These are phyloP conservation scores for Drosophila nr. medialis DNA, from an alignment of 2,888 invertebrate genomes.

Conservation along the genomic window DNA sequence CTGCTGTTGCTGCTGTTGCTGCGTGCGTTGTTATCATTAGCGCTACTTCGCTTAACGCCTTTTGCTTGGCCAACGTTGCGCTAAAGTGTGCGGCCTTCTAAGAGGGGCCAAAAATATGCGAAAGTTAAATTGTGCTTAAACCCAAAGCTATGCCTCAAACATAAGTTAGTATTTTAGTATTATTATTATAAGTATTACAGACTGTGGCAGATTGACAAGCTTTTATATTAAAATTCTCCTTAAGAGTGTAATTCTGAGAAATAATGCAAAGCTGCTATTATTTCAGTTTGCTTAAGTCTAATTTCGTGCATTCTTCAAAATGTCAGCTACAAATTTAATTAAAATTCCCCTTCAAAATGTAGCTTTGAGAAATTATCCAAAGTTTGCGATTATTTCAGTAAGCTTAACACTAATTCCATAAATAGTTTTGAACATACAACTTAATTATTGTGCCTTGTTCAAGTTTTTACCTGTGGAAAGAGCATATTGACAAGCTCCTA, in stretches of 20 bases:
- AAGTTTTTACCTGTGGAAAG: not conserved
- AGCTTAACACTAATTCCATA: not conserved
- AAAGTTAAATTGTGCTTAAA: conserved; percentile 11
- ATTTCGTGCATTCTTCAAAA: not conserved
- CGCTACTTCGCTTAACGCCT: conserved; percentile 68
- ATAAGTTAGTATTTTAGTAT: not conserved
- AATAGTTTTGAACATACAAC: not conserved
- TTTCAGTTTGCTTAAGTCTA: not conserved
- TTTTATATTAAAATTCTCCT: not conserved
- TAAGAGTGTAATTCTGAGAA: not conserved
- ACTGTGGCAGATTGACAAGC: not conserved
- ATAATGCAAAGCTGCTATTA: not conserved
- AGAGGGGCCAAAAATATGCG: conserved; percentile 11
- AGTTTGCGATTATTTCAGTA: not conserved
- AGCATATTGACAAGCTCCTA: not conserved
- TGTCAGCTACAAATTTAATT: not conserved
- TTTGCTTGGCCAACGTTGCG: conserved; percentile 27
- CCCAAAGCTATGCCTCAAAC: not conserved
- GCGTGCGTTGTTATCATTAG: conserved; percentile 72
- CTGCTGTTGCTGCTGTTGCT: conserved; percentile 24
- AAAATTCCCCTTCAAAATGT: not conserved
- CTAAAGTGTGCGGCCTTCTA: conserved; percentile 7
- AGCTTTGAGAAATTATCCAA: not conserved
- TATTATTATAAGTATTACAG: not conserved
- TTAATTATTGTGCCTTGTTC: not conserved